Evolutionary conservation across 2,888 invertebrate species (phyloP).

Genomic region (Electrophaes corylata): DNA sequence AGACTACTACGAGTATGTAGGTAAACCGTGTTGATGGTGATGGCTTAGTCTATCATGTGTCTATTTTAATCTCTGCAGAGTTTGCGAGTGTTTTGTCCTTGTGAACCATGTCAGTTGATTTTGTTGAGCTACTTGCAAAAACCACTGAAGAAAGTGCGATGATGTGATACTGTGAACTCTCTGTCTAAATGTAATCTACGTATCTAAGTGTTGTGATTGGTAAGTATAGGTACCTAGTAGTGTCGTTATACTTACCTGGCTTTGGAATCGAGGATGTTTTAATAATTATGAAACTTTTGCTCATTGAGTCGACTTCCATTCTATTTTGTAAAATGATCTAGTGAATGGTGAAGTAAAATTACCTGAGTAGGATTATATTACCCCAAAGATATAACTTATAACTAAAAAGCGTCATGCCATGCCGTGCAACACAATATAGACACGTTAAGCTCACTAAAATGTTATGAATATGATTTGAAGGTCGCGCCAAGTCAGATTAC

Average conservation of each 20-base stretch:
- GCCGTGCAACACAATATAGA: conserved; percentile 33
- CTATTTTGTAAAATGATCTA: conserved; percentile 1
- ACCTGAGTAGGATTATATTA: neutral
- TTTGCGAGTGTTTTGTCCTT: neutral
- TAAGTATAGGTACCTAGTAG: neutral
- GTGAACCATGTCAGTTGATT: neutral
- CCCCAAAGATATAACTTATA: conserved; percentile 9
- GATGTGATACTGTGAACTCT: conserved; percentile 11
- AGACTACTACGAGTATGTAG: neutral
- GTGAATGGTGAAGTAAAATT: too few species aligned
- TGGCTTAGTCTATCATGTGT: neutral
- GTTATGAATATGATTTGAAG: conserved; percentile 13
- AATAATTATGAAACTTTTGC: neutral
- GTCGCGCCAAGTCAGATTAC: conserved; percentile 13
- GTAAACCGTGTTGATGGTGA: neutral
- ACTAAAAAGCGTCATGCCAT: conserved; percentile 34
- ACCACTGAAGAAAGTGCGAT: neutral
- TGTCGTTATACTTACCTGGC: neutral
- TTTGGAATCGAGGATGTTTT: neutral
- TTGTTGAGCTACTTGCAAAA: conserved; percentile 11
- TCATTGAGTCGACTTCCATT: neutral
- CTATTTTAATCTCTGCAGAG: neutral
- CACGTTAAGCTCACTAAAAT: conserved; percentile 22
- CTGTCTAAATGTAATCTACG: conserved; percentile 4
- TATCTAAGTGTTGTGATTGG: neutral